Evolutionary conservation across 1,140 invertebrate genomes (phyloP), one percentile per base, ranked within the genome.

Genomic region (Drosophila tristis): DNA sequence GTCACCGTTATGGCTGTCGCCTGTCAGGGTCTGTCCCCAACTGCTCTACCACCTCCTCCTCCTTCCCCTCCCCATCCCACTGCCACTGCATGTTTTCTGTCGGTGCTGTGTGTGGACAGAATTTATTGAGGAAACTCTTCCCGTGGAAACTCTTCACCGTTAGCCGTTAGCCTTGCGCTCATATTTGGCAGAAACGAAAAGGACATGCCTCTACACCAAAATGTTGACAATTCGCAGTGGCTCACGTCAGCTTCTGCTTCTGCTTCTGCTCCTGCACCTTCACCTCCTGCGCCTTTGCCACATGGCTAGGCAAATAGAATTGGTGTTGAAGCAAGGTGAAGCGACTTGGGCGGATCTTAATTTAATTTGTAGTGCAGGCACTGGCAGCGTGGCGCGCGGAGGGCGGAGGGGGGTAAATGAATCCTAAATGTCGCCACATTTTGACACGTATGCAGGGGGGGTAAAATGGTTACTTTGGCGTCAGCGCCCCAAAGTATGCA

Each of bases 1-100:
- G 85, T 89, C 84, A 89, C 79, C 84, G 85, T 89, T 89, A 89
- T 89, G 85, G 85, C 84, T 89, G 84, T 89, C 84, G 85, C 84
- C 84, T 89, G 84, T 89, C 84, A 80, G 64, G 72, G 47, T 48
- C 57, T 61, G 57, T 61, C 62, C 59, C 56, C 44, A 57, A 48
- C 11, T 45, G 16, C 15, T 15, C 8, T 15, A 45, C 9, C 26
- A 42, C 31, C 63, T 66, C 29, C 29, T 0, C 29, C 29, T 8
- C 29, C 29, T 31, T 7, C 7, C 0, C 7, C 29, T 3, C 3
- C 11, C n/a, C n/a, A n/a, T 13, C 1, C 35, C 35, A 39, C 26
- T 6, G 5, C 26, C 26, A 29, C 11, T 39, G 35, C 35, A 39
- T 35, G 31, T 35, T 35, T 35, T 35, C 31, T 11, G 31, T 39